Percentiles rank a stretch among this genome's conserved stretches.
Evolutionary conservation across 2,888 invertebrate species (phyloP).

Genomic region (Hirtodrosophila histrioides): DNA sequence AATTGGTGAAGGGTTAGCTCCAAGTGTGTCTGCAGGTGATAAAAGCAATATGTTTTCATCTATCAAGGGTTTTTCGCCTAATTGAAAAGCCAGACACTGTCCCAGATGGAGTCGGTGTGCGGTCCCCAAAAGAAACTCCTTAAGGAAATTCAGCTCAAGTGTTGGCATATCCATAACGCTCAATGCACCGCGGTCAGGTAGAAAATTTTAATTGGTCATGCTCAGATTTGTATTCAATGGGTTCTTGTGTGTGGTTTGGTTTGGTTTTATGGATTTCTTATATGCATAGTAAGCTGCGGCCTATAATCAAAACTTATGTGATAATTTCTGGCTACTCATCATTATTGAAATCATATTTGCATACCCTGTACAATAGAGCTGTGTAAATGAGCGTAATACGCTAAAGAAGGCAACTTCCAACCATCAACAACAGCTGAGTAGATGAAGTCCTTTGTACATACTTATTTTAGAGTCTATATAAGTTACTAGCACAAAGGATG

Average conservation of each 20-base stretch:
- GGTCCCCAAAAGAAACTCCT: conserved; percentile 39
- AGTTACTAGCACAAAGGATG: too few species aligned
- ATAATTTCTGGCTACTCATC: conserved; percentile 69
- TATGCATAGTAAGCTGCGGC: conserved; percentile 42
- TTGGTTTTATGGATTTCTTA: conserved; percentile 10
- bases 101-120: conserved; percentile 23
- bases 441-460: too few species aligned
- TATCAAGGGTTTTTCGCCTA: conserved; percentile 37
- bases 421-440: too few species aligned
- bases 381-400: too few species aligned
- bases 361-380: conserved; percentile 9
- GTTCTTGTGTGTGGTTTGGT: conserved; percentile 5
- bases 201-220: conserved; percentile 69
- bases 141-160: conserved; percentile 24
- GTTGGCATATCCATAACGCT: conserved; percentile 40
- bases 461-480: too few species aligned
- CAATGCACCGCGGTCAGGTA: conserved; percentile 57
- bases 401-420: too few species aligned
- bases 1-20: conserved; percentile 37
- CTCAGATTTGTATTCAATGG: conserved; percentile 40
- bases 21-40: conserved; percentile 58
- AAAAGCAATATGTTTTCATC: conserved; percentile 60
- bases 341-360: conserved; percentile 9
- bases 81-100: conserved; percentile 42
- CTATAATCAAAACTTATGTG: conserved; percentile 57